Base-by-base conservation (phyloP, 2,797 vertebrate species). In the Peromyscus eremicus region DNA sequence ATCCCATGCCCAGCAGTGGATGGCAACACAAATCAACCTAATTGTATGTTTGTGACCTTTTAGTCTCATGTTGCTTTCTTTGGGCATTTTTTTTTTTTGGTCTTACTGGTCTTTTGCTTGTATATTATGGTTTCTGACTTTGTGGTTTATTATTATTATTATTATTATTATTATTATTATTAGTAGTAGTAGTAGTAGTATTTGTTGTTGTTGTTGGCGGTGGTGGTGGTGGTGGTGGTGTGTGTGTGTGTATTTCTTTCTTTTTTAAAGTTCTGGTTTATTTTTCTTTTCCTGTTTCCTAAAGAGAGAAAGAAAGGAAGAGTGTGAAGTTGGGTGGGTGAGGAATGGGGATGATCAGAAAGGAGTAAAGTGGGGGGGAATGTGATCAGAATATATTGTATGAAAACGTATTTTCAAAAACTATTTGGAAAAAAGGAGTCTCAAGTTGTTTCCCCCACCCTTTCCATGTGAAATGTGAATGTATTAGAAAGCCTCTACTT, bases 391-490 rank as follows among this genome's bases (percentile, higher is more conserved):
- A n/a, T 52, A 32, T 16, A 64, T 3, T 23, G 43, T 85, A 46
- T 62, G 55, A 62, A 68, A 68, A 46, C 5, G 3, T 17, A 14
- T 62, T 82, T 82, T 57, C 34, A 40, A 40, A 57, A 82, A 27
- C 17, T 62, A 40, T 1, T 27, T 17, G n/a, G 2, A 62, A 16
- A 3, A 82, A 37, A 37, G 21, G 19, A 96, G 97, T 96, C 79
- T 97, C 62, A 77, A 4, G 4, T 25, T 84, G 85, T 96, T 98
- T 97, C 89, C 94, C 81, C 46, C 60, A 87, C n/a, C 82, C 70
- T 14, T 90, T 83, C 87, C 79, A 1, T n/a, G 1, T 76, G 79
- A 57, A 86, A 71, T 46, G 66, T 57, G n/a, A 77, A 94, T 92
- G 49, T 37, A 57, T 75, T 94, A 95, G 49, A 94, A 96, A 37